phyloP scores from a whole-genome alignment of 92 coral and sea anemone genomes.

The Siderastrea radians region DNA sequence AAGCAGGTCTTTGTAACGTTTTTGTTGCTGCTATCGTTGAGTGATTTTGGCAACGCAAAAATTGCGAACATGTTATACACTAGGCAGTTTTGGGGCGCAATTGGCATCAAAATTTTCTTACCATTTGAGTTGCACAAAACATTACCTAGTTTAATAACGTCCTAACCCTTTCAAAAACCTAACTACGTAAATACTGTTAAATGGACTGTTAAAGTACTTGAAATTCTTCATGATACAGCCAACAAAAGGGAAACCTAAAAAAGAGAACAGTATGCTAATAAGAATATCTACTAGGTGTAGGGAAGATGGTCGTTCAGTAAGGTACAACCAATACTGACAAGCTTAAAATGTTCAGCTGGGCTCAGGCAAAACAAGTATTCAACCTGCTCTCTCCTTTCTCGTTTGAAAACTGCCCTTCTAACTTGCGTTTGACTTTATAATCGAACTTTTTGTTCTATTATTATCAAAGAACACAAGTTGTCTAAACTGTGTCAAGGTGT shows the following conservation, averaged over 20 bases:
- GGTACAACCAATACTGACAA: background rate
- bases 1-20: no score
- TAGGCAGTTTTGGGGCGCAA: background rate
- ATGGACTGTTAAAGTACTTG: no score
- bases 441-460: no score
- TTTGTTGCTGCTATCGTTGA: background rate
- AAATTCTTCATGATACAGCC: slow-evolving; percentile 38
- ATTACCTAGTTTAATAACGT: background rate
- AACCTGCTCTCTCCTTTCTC: no score
- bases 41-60: background rate
- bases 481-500: no score
- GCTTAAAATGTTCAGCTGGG: no score
- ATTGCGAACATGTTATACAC: background rate
- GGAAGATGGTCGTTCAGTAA: background rate
- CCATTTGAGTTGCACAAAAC: background rate
- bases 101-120: no score
- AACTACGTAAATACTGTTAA: background rate
- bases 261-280: background rate
- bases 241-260: slow-evolving; percentile 47
- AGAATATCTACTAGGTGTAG: background rate
- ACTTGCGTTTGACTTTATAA: background rate
- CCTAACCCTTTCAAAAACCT: background rate
- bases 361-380: no score
- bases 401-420: background rate
- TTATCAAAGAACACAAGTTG: no score